Evolutionary conservation across 2,797 vertebrate species (phyloP).

Genomic region (Pantherophis vulpinus): DNA sequence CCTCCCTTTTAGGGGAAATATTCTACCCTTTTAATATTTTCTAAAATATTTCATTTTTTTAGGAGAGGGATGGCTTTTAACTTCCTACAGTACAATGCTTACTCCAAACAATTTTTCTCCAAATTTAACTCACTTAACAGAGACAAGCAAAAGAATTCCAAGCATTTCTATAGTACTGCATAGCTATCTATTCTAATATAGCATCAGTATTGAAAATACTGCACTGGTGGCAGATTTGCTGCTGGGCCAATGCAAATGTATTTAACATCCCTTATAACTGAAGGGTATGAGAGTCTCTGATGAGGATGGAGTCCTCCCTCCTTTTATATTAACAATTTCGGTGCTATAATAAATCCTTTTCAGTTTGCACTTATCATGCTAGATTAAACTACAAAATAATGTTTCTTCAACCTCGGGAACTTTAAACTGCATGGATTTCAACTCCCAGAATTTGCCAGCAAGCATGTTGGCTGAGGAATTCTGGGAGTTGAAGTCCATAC

Average conservation of each 20-base stretch:
- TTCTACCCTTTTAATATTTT: too few species aligned
- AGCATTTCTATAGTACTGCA: neutral
- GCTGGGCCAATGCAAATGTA: neutral
- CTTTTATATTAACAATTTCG: neutral
- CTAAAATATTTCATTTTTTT: too few species aligned
- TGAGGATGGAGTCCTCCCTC: neutral
- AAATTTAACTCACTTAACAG: neutral
- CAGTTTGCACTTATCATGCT: neutral
- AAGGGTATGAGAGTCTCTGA: neutral
- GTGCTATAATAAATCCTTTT: neutral
- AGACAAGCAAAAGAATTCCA: neutral
- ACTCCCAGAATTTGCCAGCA: neutral
- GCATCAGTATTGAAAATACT: neutral
- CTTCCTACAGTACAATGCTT: too few species aligned
- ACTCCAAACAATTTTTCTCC: neutral
- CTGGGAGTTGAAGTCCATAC: neutral
- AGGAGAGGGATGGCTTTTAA: too few species aligned
- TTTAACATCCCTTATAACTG: neutral
- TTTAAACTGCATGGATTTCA: neutral
- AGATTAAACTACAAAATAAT: neutral
- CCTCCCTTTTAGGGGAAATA: too few species aligned
- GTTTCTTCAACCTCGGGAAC: neutral
- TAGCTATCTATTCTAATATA: neutral
- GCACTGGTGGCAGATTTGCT: neutral
- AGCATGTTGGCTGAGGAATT: neutral